These are phyloP conservation scores for Pandemis corylana DNA, from an alignment of 2,888 invertebrate genomes.

Conservation along the genomic window DNA sequence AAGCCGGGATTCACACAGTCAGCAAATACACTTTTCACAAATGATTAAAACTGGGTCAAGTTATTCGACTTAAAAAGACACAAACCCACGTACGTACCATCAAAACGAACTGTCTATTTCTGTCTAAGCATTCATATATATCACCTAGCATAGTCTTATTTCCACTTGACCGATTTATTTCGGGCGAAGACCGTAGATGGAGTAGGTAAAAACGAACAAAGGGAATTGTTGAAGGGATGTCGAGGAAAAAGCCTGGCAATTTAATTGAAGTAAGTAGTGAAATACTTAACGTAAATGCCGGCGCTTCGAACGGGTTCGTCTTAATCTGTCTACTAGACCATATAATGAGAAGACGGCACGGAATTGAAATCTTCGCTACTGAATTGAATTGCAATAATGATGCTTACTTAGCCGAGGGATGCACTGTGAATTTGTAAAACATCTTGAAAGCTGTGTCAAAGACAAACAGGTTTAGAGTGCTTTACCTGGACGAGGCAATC, in stretches of 20 bases:
- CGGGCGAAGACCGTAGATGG: constrained; percentile 18
- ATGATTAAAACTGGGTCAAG: constrained; percentile 25
- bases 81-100: neutral
- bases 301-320: constrained; percentile 21
- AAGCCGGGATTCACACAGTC: constrained; percentile 5
- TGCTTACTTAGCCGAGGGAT: neutral
- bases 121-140: constrained; percentile 18
- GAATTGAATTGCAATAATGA: constrained; percentile 13
- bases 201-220: constrained; percentile 34
- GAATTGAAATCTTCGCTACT: constrained; percentile 12
- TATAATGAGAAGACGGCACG: constrained; percentile 5
- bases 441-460: neutral
- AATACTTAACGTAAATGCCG: constrained; percentile 18
- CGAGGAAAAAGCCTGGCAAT: constrained; percentile 22
- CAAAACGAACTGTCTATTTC: constrained; percentile 22
- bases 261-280: constrained; percentile 33
- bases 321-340: constrained; percentile 16
- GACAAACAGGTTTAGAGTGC: neutral
- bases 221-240: constrained; percentile 18
- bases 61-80: constrained; percentile 6
- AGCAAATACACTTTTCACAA: constrained; percentile 20
- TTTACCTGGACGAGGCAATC: constrained; percentile 42
- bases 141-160: constrained; percentile 24
- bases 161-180: constrained; percentile 39
- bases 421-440: neutral